Percentiles rank a stretch among this genome's conserved stretches.
phyloP scores from a whole-genome alignment of 2,113 vertebrate genomes.

The Haemorhous mexicanus region DNA sequence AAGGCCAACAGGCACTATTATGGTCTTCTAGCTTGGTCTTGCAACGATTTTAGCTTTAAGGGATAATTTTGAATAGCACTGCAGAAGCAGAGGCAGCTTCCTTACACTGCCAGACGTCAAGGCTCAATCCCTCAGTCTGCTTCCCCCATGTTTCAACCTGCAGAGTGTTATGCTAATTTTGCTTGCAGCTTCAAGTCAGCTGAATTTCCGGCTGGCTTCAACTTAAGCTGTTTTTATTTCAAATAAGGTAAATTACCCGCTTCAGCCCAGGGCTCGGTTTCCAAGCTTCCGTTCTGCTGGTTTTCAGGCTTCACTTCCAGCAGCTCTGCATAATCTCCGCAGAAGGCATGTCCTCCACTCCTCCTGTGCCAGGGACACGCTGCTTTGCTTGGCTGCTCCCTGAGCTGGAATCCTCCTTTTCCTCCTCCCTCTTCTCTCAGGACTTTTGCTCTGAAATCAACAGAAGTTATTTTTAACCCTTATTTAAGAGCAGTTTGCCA shows the following conservation, averaged over 20 bases:
- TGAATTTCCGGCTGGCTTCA: slow-evolving; percentile 58
- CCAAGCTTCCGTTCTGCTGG: slow-evolving; percentile 14
- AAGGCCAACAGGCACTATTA: slow-evolving; percentile 45
- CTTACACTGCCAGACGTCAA: neutral
- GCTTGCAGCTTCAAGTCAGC: slow-evolving; percentile 58
- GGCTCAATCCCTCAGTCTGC: slow-evolving; percentile 1
- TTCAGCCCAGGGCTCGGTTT: slow-evolving; percentile 23
- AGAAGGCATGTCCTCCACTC: neutral
- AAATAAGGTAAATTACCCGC: slow-evolving; percentile 55
- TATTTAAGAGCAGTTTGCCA: neutral
- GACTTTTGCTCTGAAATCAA: slow-evolving; percentile 7
- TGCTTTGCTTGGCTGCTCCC: neutral
- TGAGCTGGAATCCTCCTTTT: neutral
- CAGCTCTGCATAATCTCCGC: slow-evolving; percentile 32
- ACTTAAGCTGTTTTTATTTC: slow-evolving; percentile 62
- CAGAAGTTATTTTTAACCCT: neutral
- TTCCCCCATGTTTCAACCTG: slow-evolving; percentile 56
- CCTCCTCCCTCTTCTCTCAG: neutral
- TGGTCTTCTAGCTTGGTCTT: slow-evolving; percentile 44
- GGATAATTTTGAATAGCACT: slow-evolving; percentile 39
- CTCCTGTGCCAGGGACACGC: slow-evolving; percentile 7
- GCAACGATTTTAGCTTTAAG: slow-evolving; percentile 47
- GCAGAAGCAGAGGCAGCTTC: slow-evolving; percentile 8
- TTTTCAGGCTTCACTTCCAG: slow-evolving; percentile 51
- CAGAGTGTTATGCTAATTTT: slow-evolving; percentile 48